Conservation (phyloP, 2,113 vertebrate genomes). For the Numenius arquata region DNA sequence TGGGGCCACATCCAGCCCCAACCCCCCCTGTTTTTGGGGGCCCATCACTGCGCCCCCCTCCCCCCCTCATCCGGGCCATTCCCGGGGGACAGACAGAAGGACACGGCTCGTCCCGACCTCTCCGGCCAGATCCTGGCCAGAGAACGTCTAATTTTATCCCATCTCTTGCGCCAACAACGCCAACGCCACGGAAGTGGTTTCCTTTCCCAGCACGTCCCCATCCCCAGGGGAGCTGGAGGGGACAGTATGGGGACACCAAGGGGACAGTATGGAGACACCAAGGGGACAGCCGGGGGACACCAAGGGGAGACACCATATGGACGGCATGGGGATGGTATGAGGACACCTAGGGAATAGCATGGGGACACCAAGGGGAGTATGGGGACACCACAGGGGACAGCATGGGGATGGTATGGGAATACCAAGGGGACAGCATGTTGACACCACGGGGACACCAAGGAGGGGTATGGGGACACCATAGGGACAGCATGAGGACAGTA, state of each 20-base stretch:
- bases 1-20: background rate
- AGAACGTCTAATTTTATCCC: background rate
- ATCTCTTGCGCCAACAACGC: rapidly evolving
- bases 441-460: background rate
- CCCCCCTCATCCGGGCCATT: background rate
- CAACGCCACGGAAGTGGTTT: background rate
- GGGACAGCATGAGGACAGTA: rapidly evolving
- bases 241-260: too few relatives aligned
- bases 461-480: background rate
- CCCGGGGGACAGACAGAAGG: background rate
- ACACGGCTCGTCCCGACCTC: background rate
- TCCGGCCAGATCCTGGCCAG: background rate
- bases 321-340: too few relatives aligned
- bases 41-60: background rate
- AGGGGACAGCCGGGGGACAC: background rate
- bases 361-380: background rate
- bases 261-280: background rate
- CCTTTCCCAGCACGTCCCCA: background rate
- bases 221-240: background rate
- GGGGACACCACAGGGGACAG: background rate
- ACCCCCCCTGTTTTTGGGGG: background rate
- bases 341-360: background rate
- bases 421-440: too few relatives aligned
- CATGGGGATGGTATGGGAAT: too few relatives aligned
- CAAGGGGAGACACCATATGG: too few relatives aligned